Evolutionary conservation across 2,113 vertebrate species (phyloP), one percentile per base, ranked within the genome.

Genomic region (Callipepla squamata): DNA sequence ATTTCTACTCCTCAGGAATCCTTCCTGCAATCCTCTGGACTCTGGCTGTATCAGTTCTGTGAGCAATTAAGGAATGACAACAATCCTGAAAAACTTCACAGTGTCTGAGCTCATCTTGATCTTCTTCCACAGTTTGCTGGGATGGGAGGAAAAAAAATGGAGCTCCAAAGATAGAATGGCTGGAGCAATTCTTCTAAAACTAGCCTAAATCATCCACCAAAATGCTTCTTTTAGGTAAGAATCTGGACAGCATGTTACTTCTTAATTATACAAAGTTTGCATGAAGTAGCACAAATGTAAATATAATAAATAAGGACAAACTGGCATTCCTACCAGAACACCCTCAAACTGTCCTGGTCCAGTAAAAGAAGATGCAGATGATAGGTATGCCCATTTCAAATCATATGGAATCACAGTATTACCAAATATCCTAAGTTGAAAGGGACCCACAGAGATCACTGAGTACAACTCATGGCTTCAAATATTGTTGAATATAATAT

Each of bases 181-280:
- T 85, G 70, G 63, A 93, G 53, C 88, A 85, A 93, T 53, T 94
- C 91, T 93, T 97, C 89, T 86, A 97, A 97, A 98, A 96, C 95
- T 89, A 85, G 79, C 87, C 95, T 94, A 97, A 76, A 79, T 45
- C 61, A 80, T 94, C 61, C 86, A 85, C 94, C 93, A 97, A 96
- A 97, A 96, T 89, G 85, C 79, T 97, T 97, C 96, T 95, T 97
- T 95, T 94, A 97, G 94, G 94, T 95, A 96, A 96, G 90, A 75
- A 82, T 78, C 77, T 50, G 28, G 25, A 20, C 16, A 59, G 13
- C 50, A 34, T 74, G 36, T 74, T 84, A 34, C 34, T 28, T 73
- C 13, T 44, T 38, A 38, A 5, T 17, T 69, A 7, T 57, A 19
- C 40, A 42, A 68, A 44, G 12, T 47, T 36, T 38, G 36, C 10